Base-by-base conservation (phyloP, 2,797 vertebrate genomes). In the Cephalopachus bancanus region DNA sequence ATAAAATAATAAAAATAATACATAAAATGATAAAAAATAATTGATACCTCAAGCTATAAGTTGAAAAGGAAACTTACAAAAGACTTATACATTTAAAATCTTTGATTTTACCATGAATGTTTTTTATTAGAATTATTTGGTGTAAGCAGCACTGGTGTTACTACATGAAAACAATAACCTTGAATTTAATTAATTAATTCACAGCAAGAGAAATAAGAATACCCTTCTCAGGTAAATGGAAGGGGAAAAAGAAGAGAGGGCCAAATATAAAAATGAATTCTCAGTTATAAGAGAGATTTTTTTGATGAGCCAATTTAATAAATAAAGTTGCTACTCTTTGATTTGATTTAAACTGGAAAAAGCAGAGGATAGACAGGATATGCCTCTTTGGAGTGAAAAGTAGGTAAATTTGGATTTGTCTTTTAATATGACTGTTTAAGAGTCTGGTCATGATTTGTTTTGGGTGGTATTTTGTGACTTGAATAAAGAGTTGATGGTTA, bases 61-160 rank as follows among this genome's bases (percentile, higher is more conserved):
- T 87, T 94, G 53, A 53, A 96, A 94, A 92, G 76, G 16, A 92
- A 92, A 90, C 44, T 60, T 17, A 95, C 72, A 64, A 81, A 65
- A 72, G 16, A 10, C n/a, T 69, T 67, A n/a, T 65, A 26, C 51
- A 37, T 67, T 96, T 91, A 62, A 91, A 88, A 97, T 22, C 30
- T 78, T 76, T 44, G 24, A 74, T 57, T 89, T 96, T 67, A 49
- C 69, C 78, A 7, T 88, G 33, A 57, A 76, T 75, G 5, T 5
- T 78, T 81, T 59, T 60, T 88, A 28, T 65, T 92, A 71, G 26
- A 76, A 79, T 79, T 79, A 81, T 79, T 86, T 76, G 30, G 17
- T 79, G 17, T 22, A 83, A 88, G 28, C 1, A 49, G 17, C 8
- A 17, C 33, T 72, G 24, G 11, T 94, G 28, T 49, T 67, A 83